A percentile compares a stretch with the other conserved stretches of the same genome.
These are phyloP conservation scores for Nomada hirtipes DNA, from an alignment of 2,888 invertebrate species.

Conservation along the genomic window DNA sequence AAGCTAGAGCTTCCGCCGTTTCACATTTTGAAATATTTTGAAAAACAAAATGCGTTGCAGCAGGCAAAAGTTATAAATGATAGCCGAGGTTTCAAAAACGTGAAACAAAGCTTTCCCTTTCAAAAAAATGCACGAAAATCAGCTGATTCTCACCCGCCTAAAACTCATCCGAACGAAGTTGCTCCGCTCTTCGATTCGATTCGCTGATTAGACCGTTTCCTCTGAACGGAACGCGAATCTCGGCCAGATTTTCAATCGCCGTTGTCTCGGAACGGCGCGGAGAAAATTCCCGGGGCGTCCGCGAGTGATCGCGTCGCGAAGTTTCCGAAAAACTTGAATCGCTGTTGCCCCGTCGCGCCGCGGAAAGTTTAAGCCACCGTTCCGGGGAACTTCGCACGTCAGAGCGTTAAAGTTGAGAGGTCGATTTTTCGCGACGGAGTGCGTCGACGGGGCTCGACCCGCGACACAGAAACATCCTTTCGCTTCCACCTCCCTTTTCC, in stretches of 20 bases:
- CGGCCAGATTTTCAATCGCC: slow-evolving; percentile 20
- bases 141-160: too few species aligned
- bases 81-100: too few species aligned
- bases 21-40: too few species aligned
- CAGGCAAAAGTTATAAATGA: too few species aligned
- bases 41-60: too few species aligned
- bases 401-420: slow-evolving; percentile 28
- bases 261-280: background rate
- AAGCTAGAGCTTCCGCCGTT: too few species aligned
- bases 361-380: slow-evolving; percentile 15
- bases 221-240: background rate
- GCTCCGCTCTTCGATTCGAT: too few species aligned
- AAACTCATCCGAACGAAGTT: too few species aligned
- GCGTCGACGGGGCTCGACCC: background rate
- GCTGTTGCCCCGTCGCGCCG: background rate
- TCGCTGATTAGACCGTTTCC: too few species aligned
- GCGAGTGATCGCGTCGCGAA: slow-evolving; percentile 22
- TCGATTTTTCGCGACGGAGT: slow-evolving; percentile 24
- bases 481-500: background rate
- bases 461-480: slow-evolving; percentile 10
- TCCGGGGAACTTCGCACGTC: slow-evolving; percentile 23
- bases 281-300: background rate
- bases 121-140: too few species aligned
- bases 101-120: too few species aligned
- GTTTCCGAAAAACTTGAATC: slow-evolving; percentile 30